Percentiles rank a stretch among this genome's conserved stretches.
phyloP scores from a whole-genome alignment of 2,888 invertebrate genomes.

The Pristionchus japonicus region DNA sequence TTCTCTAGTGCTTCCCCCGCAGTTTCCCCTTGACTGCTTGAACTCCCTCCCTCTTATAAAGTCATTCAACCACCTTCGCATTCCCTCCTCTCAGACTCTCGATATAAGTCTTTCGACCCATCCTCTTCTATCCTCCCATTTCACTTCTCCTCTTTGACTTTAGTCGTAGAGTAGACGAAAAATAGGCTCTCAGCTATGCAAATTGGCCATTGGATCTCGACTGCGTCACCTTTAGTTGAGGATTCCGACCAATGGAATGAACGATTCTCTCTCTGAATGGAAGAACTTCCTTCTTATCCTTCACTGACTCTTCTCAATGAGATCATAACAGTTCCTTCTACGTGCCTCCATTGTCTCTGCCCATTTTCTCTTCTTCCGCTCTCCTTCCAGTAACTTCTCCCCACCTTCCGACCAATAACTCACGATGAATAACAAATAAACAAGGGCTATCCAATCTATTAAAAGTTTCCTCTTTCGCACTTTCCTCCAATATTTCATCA shows the following conservation, averaged over 20 bases:
- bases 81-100: neutral
- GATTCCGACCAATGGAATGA: neutral
- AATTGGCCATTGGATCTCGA: neutral
- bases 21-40: neutral
- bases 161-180: constrained; percentile 7
- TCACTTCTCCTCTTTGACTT: neutral
- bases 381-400: neutral
- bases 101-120: neutral
- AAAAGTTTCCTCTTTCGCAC: neutral
- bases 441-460: neutral
- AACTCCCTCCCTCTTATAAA: neutral
- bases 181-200: constrained; percentile 32
- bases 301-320: neutral
- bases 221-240: constrained; percentile 7
- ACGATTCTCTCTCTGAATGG: neutral
- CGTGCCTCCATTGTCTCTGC: neutral
- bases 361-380: neutral
- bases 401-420: neutral
- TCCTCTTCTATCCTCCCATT: neutral
- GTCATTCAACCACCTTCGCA: neutral
- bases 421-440: neutral
- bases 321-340: neutral
- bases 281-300: neutral
- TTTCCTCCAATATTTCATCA: neutral
- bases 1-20: neutral